Base-by-base conservation (phyloP, 2,113 vertebrate genomes). In the Neotragus pygmaeus region DNA sequence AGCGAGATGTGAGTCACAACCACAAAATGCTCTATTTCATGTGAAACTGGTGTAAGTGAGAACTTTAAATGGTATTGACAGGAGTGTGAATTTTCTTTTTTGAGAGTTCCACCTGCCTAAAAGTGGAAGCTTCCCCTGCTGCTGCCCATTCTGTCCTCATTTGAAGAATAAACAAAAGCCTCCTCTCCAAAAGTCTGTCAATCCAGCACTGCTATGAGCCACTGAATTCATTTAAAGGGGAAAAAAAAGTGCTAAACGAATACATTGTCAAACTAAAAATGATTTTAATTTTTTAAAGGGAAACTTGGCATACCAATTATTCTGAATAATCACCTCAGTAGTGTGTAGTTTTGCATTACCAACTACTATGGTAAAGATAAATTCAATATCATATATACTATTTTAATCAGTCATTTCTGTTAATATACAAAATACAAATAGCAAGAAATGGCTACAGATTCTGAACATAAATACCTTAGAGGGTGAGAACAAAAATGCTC, bases 261-360 rank as follows among this genome's bases (percentile, higher is more conserved):
- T 97, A 96, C 87, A 98, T 91, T 93, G 95, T 97, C 98, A 98
- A 96, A 94, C 82, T 89, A 97, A 98, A 98, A 83, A 97, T 97
- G 93, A 90, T 90, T 98, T 98, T 96, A 94, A 89, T 88, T 97
- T 98, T 98, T 96, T 49, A 97, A 98, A 95, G 64, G 75, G 78
- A 96, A 94, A 82, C 87, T 96, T 97, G 83, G 97, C 94, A 97
- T 97, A 36, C 82, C 43, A 70, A 97, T 96, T 96, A 83, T 91
- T 91, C 91, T 95, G 97, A 90, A 98, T 97, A 98, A 98, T 96
- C 89, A 93, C 91, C 95, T 96, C 39, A 93, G 86, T 89, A 91
- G 77, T 81, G 60, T 94, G 88, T 70, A 66, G 75, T 82, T 96
- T 85, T 93, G 15, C 73, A 12, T 64, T 85, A 94, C 78, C 53